A percentile compares a stretch with the other conserved stretches of the same genome.
These are phyloP conservation scores for Sthenelais limicola DNA, from an alignment of 2,888 invertebrate genomes.

Conservation along the genomic window DNA sequence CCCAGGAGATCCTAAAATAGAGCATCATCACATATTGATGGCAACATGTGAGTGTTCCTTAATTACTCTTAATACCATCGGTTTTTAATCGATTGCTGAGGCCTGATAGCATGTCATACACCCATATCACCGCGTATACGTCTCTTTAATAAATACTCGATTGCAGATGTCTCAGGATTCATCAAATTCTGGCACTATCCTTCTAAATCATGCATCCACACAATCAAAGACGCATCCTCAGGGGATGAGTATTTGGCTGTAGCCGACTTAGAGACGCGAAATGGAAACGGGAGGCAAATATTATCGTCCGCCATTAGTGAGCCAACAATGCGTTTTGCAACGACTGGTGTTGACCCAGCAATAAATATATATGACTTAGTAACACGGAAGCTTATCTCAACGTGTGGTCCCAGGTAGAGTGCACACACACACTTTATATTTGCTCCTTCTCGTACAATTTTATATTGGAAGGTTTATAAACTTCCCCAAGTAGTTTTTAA, in stretches of 20 bases:
- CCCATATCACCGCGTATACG: no score
- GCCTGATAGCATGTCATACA: no score
- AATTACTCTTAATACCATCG: no score
- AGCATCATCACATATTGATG: conserved; percentile 60
- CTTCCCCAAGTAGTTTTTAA: no score
- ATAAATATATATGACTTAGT: conserved; percentile 69
- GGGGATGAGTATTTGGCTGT: conserved; percentile 52
- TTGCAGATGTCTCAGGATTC: conserved; percentile 69
- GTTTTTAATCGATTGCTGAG: no score
- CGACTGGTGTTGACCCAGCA: conserved; percentile 65
- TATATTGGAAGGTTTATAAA: background rate
- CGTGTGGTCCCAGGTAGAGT: conserved; percentile 67
- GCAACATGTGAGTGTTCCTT: conserved; percentile 65
- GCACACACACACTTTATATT: background rate
- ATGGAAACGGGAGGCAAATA: conserved; percentile 57
- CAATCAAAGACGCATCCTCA: conserved; percentile 61
- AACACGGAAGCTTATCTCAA: conserved; percentile 62
- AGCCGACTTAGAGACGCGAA: conserved; percentile 60
- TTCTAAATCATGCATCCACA: conserved; percentile 63
- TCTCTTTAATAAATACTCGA: no score
- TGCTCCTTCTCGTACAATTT: background rate
- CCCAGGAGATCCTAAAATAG: conserved; percentile 4
- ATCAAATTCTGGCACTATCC: conserved; percentile 71
- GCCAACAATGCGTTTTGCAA: conserved; percentile 60
- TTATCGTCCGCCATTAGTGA: conserved; percentile 62